Conservation (phyloP, 1,140 invertebrate species). For the Agrypnia vestita region DNA sequence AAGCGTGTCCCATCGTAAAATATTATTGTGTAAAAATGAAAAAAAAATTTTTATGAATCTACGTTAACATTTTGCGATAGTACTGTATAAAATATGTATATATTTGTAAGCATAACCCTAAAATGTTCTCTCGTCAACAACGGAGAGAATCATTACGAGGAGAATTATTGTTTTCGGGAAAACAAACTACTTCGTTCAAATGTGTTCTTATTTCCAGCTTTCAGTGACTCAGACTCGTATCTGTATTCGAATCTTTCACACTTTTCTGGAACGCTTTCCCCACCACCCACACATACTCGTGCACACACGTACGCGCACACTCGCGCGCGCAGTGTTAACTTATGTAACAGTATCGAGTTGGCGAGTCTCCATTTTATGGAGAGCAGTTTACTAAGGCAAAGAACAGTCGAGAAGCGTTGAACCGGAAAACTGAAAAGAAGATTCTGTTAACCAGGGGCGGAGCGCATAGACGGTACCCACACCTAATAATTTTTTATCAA, state of each 20-base stretch:
- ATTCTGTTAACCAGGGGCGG: neutral
- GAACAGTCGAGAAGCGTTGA: conserved; percentile 47
- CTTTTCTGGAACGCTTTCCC: conserved; percentile 28
- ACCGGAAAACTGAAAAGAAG: conserved; percentile 58
- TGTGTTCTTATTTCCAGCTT: conserved; percentile 6
- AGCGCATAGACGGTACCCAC: neutral
- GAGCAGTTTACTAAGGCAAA: conserved; percentile 44
- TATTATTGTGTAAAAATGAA: too few relatives aligned
- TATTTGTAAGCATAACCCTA: too few relatives aligned
- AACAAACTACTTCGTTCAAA: neutral
- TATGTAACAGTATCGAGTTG: neutral
- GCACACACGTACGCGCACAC: neutral
- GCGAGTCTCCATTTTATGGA: conserved; percentile 34
- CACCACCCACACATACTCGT: neutral
- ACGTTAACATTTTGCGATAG: too few relatives aligned
- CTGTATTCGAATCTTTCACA: conserved; percentile 32
- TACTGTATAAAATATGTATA: too few relatives aligned
- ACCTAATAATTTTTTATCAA: too few relatives aligned
- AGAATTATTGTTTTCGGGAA: neutral
- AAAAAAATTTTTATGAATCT: too few relatives aligned
- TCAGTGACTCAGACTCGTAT: conserved; percentile 22
- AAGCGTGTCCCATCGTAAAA: too few relatives aligned
- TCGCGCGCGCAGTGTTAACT: neutral
- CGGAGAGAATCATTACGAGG: neutral
- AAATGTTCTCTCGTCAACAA: too few relatives aligned